A percentile compares a stretch with the other conserved stretches of the same genome.
Conservation (phyloP, 2,113 vertebrate species). For the Pseudopipra pipra region DNA sequence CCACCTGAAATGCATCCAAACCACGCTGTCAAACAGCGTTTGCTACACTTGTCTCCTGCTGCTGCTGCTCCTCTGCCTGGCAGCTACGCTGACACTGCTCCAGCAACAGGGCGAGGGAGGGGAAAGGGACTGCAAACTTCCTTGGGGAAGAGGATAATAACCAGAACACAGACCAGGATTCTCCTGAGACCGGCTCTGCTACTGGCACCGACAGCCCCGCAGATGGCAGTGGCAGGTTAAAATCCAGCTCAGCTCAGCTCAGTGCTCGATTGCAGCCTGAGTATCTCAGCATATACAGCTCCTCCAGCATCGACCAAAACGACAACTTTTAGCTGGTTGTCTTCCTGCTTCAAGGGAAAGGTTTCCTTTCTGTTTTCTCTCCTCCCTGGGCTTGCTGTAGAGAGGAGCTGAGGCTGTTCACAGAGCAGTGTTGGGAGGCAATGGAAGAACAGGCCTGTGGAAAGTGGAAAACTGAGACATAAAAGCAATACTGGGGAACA, state of each 20-base stretch:
- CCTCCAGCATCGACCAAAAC: neutral
- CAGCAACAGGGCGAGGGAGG: neutral
- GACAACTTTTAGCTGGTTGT: rapidly evolving
- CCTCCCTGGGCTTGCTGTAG: neutral
- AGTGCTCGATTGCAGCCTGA: neutral
- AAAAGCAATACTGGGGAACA: neutral
- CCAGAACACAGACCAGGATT: rapidly evolving
- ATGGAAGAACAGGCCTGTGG: neutral
- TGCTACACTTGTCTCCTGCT: neutral
- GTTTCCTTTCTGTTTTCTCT: neutral
- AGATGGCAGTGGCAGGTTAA: conserved; percentile 61
- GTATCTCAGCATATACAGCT: rapidly evolving
- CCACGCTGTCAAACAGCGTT: neutral
- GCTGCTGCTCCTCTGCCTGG: neutral
- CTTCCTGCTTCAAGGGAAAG: neutral
- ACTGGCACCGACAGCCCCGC: neutral
- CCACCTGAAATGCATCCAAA: conserved; percentile 24
- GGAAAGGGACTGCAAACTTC: neutral
- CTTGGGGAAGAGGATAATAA: neutral
- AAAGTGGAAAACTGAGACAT: rapidly evolving
- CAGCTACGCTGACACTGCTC: neutral
- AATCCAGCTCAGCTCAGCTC: neutral
- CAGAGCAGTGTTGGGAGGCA: rapidly evolving
- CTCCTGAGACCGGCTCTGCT: neutral
- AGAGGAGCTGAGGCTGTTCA: rapidly evolving